Base-by-base conservation (phyloP, 2,797 vertebrate genomes). In the Hyperoplus immaculatus region DNA sequence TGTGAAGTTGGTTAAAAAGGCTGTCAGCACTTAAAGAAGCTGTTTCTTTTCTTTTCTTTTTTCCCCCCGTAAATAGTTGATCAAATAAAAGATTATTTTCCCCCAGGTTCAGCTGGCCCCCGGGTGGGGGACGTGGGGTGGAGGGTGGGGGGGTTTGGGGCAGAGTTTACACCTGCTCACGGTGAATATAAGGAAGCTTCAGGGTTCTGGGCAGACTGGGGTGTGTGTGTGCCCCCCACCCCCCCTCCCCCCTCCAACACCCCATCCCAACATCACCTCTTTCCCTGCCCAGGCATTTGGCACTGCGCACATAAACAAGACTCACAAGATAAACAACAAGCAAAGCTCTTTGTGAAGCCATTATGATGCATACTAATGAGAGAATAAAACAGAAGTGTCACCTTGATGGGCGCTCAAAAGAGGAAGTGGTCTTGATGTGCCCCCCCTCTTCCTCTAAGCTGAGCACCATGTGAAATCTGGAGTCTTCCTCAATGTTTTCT, bases 1-100 rank as follows among this genome's bases (percentile, higher is more conserved):
- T 95, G 94, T 96, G 98, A 97, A 97, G 97, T 99, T 96, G 96
- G 95, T 99, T 99, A 99, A 99, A 99, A 99, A 99, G 98, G 98
- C 98, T 97, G 96, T 99, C 98, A 99, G 98, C 97, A 99, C 97
- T 98, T 97, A 98, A 99, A 98, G 96, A 98, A 98, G 97, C 97
- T 96, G 96, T 96, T 97, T 95, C 94, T 93, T 93, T 90, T 91
- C 85, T 89, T 84, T 87, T 62, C 85, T 83, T 86, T 81, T 82
- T 81, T 89, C 78, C 78, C 72, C 75, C 87, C 88, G 91, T 94
- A 91, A 93, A 91, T 95, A 94, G 87, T 94, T 91, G 91, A 91
- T 97, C 95, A 96, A 95, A 98, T 97, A 95, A 98, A 98, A 98
- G 92, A 96, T 97, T 92, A 92, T 93, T 94, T 91, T 83, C 86